Base-by-base conservation (phyloP, 2,888 invertebrate species). In the Conchocele bisecta region DNA sequence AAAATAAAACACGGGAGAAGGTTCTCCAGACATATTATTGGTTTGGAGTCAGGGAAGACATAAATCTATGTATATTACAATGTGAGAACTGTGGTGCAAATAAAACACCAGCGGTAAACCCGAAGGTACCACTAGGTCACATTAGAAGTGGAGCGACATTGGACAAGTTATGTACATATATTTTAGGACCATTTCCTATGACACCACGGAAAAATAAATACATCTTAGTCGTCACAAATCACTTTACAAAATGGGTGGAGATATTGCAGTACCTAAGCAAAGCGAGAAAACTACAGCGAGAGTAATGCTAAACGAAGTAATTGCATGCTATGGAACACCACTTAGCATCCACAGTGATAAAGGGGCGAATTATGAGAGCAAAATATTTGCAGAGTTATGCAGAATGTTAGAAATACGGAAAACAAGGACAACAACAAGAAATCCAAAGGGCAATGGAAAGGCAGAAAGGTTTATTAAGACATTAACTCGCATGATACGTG, bases 221-320 rank as follows among this genome's bases (percentile, higher is more conserved):
- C 51, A 71, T 79, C n/a, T 53, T 81, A 42, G 53, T 67, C 3
- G 64, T 74, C 3, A 73, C 51, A 2, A 75, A 80, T 35, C 41
- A 72, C 48, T 79, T 80, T 39, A 63, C 61, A 15, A 79, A 63
- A 39, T 78, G 76, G 76, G 59, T 56, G 4, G 73, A 77, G 22
- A 39, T 66, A 22, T 56, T 70, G 48, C 76, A n/a, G 53, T 79
- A n/a, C 63, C 66, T 15, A 67, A 79, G 29, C 66, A 74, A 39
- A 70, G 66, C 15, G 69, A 70, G 11, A 17, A 39, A 15, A 78
- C 75, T 3, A 50, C 46, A 35, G 66, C 78, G 1, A 17, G 50
- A 13, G 35, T 35, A 15, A 65, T 76, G 1, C 22, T 76, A 22
- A 70, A 73, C 53, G 79, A 74, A 53, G 53, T 76, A 11, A 56